Evolutionary conservation across 1,140 invertebrate species (phyloP), one percentile per base, ranked within the genome.

Genomic region (Procambarus virginalis): DNA sequence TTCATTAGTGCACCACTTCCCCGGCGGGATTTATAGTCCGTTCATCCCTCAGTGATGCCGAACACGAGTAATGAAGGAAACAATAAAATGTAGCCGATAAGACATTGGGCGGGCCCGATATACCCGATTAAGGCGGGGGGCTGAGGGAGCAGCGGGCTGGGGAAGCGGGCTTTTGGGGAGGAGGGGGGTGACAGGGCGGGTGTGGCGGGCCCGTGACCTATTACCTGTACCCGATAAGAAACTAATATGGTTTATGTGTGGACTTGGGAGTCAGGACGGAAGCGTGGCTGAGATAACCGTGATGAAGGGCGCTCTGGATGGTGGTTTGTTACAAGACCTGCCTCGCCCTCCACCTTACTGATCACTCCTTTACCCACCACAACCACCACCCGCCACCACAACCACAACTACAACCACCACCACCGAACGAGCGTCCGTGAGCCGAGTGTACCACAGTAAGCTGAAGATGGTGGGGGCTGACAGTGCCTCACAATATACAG

Each of bases 231-330:
- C 49, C 34, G 84, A 86, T 86, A 86, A 86, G 84, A 86, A 86
- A 86, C 84, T 86, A 86, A 86, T 86, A 86, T 86, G 84, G 84
- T 86, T 86, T 86, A 86, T 86, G 84, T 68, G 84, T 58, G 34
- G 76, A 77, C 73, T 76, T 51, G 58, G 84, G 84, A 55, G 51
- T 17, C 51, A 70, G 20, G 84, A 79, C 84, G 76, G 84, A 79
- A 86, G 51, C 49, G 12, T 46, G 12, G 34, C 10, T 14, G 9
- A 46, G 84, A 86, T 86, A 86, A 86, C 84, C 34, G n/a, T 86
- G 84, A 86, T 86, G 76, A 79, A 86, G 76, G 76, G 75, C 34
- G 9, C 76, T 20, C 75, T 48, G 58, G 76, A 64, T 86, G 84
- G 9, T 49, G 68, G 48, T 68, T 48, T 79, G 75, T 60, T 34